Base-by-base conservation (phyloP, 64 coral and sea anemone species). In the Pocillopora verrucosa region DNA sequence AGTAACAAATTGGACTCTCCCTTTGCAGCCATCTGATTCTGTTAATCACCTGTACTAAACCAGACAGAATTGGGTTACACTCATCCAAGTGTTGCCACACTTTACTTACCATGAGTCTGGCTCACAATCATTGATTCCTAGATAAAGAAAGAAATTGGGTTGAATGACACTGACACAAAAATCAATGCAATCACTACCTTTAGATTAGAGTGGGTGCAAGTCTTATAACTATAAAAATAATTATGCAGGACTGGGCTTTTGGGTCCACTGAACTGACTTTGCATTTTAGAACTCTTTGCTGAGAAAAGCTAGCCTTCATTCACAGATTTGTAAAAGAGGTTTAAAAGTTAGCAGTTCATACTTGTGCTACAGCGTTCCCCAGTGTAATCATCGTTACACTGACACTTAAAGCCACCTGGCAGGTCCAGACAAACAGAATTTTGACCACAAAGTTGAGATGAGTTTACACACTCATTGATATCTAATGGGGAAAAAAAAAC, bases 381-480 rank as follows among this genome's bases (percentile, higher is more conserved):
- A 56, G 80, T 75, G 35, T 59, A 94, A 12, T 86, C 93, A 22
- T 57, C 30, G 10, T 63, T 30, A 60, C 93, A 94, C 20, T 65
- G 20, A 61, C 93, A 94, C 14, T 41, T n/a, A 38, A 65, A 94
- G n/a, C 79, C 72, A 1, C 88, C 82, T 15, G 87, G 87, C 22
- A 90, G n/a, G 36, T 94, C 76, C 30, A 94, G 25, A 72, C 89
- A 90, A 56, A 37, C 65, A 13, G 88, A 80, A 10, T 24, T 65
- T 2, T 19, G 57, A 37, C 87, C 88, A 72, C 89, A 90, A 9
- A 19, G 36, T 58, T 73, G 78, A 36, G 58, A 56, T 12, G 36
- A 77, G 36, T 26, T 72, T 13, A 22, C 36, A 90, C 92, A 94
- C 74, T 94, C 92, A 38, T 89, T 80, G 24, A 94, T 94, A 72